phyloP scores from a whole-genome alignment of 2,888 invertebrate genomes.

The Acleris holmiana region DNA sequence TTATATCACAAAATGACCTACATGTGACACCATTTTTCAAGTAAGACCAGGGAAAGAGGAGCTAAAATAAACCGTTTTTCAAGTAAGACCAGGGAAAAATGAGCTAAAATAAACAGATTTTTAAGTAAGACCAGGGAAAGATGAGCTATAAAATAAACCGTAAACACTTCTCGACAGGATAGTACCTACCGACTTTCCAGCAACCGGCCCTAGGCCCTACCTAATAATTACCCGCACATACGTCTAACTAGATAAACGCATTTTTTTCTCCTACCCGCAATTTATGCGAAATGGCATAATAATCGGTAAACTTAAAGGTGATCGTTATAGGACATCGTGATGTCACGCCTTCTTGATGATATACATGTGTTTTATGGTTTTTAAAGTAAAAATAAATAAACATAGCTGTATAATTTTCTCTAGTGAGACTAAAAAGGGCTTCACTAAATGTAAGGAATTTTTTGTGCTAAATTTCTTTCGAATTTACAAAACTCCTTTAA shows the following conservation, averaged over 20 bases:
- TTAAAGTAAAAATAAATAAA: neutral
- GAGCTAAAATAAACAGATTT: no score
- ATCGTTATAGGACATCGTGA: neutral
- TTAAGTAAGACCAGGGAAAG: no score
- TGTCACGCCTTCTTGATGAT: constrained; percentile 22
- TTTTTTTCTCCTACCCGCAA: constrained; percentile 20
- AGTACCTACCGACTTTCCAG: constrained; percentile 41
- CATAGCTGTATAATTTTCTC: no score
- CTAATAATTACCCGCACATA: constrained; percentile 53
- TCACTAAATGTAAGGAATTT: no score
- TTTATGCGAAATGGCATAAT: constrained; percentile 32
- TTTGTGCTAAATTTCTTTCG: no score
- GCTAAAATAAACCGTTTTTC: no score
- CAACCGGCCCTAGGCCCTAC: constrained; percentile 41
- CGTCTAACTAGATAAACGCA: constrained; percentile 28
- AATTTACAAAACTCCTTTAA: no score
- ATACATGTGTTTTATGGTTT: constrained; percentile 7
- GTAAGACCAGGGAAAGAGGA: no score
- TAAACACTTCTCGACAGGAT: constrained; percentile 35
- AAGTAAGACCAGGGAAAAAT: no score
- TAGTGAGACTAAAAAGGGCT: no score
- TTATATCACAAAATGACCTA: no score
- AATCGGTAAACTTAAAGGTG: constrained; percentile 34
- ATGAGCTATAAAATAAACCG: neutral
- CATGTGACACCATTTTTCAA: no score